phyloP scores from a whole-genome alignment of 2,113 vertebrate genomes.

The Macquaria australasica region DNA sequence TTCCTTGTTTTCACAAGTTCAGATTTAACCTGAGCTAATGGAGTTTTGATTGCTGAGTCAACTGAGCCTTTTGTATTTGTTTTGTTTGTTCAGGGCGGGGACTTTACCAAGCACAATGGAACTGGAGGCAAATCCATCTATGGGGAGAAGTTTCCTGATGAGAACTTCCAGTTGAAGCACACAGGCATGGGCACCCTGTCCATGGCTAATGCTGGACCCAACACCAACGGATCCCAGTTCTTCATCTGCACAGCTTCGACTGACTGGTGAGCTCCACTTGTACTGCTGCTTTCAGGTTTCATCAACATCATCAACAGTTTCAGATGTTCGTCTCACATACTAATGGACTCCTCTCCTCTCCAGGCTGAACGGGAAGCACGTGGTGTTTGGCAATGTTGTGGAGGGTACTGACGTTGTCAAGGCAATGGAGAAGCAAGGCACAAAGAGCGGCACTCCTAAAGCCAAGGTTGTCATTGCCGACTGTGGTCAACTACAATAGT shows the following conservation, averaged over 20 bases:
- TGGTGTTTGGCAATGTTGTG: slow-evolving; percentile 91
- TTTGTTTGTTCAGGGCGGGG: slow-evolving; percentile 87
- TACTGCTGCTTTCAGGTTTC: background rate
- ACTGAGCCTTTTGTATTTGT: background rate
- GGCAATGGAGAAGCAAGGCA: slow-evolving; percentile 86
- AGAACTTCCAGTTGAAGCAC: slow-evolving; percentile 96
- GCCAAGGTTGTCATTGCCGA: too few species aligned
- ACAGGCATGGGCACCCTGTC: slow-evolving; percentile 89
- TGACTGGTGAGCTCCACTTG: slow-evolving; percentile 85
- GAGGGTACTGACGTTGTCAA: slow-evolving; percentile 88
- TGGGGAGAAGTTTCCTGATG: slow-evolving; percentile 92
- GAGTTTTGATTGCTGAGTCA: background rate
- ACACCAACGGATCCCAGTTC: slow-evolving; percentile 97
- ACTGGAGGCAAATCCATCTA: slow-evolving; percentile 97
- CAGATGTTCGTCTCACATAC: background rate
- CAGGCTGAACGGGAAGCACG: slow-evolving; percentile 95
- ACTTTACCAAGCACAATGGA: slow-evolving; percentile 94
- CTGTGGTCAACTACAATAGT: slow-evolving; percentile 2
- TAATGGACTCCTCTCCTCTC: slow-evolving; percentile 16
- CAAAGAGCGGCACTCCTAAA: slow-evolving; percentile 79
- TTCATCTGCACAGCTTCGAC: slow-evolving; percentile 94
- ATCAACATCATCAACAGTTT: too few species aligned
- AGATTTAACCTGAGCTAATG: background rate
- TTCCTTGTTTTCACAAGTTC: background rate
- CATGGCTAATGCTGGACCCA: slow-evolving; percentile 96